Conservation (phyloP, 2,797 vertebrate species). For the Apodemus agrarius region DNA sequence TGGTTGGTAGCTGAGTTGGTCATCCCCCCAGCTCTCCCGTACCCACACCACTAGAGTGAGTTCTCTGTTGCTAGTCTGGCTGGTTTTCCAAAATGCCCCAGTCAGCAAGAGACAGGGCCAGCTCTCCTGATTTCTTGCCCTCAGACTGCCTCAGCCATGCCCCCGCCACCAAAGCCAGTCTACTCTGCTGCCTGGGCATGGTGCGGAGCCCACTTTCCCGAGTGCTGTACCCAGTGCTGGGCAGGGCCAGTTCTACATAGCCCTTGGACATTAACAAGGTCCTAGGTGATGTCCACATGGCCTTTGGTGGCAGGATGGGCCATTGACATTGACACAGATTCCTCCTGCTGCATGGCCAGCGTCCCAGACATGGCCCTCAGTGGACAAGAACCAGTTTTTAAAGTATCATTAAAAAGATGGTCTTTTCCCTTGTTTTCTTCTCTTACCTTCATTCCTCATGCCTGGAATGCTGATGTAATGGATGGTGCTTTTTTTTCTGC, state of each 20-base stretch:
- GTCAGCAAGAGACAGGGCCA: background rate
- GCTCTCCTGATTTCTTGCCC: background rate
- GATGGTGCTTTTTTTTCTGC: background rate
- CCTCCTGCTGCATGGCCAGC: background rate
- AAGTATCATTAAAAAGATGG: constrained; percentile 37
- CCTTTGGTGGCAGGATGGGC: background rate
- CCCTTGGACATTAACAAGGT: background rate
- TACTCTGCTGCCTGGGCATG: background rate
- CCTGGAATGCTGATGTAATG: constrained; percentile 27
- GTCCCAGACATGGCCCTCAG: background rate
- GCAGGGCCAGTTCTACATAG: background rate
- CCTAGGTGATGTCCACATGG: background rate
- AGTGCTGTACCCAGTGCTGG: background rate
- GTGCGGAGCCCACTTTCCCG: background rate
- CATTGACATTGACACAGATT: background rate
- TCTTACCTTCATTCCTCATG: background rate
- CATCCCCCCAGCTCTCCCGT: background rate
- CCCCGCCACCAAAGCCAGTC: background rate
- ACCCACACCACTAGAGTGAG: background rate
- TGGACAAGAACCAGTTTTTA: background rate
- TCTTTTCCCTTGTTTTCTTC: background rate
- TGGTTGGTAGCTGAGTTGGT: background rate
- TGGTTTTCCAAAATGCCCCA: background rate
- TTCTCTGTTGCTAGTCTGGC: background rate
- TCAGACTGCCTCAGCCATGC: background rate